Evolutionary conservation across 1,140 invertebrate genomes (phyloP), one percentile per base, ranked within the genome.

Genomic region (Drosophila biarmipes): DNA sequence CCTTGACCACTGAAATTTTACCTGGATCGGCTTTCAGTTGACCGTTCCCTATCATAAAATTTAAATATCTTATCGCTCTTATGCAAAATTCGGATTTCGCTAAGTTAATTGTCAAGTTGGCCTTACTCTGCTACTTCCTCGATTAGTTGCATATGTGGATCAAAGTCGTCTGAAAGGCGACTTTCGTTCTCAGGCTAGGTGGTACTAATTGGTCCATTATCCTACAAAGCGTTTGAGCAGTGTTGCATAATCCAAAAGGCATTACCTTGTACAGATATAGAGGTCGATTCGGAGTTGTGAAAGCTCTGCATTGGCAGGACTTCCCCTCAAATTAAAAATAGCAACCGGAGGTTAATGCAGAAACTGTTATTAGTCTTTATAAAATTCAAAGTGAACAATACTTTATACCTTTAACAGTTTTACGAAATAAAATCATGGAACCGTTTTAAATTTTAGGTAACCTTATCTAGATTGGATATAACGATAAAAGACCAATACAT

Each of bases 61-160:
- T 69, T 1, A 73, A n/a, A 48, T 73, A 78, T 40, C 55, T 53
- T 10, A 78, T 43, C 48, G n/a, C n/a, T n/a, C n/a, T n/a, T n/a
- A n/a, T n/a, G n/a, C n/a, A n/a, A n/a, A n/a, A n/a, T n/a, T n/a
- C n/a, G n/a, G n/a, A n/a, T n/a, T n/a, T n/a, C n/a, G n/a, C n/a
- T n/a, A n/a, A n/a, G n/a, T n/a, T n/a, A n/a, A n/a, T n/a, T n/a
- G n/a, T 1, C 69, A 78, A 2, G 84, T 63, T 63, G 7, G 58
- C 58, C 14, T 55, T 8, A 48, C 6, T 1, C 14, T 5, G 64
- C 53, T 1, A 76, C 24, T 27, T 58, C 37, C 27, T 45, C 24
- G 24, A 92, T 55, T 11, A 61, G 21, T 3, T 38, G 17, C 0
- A 94, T 56, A 64, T 94, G 93, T 14, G 92, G 76, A 6, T 93